Evolutionary conservation across 2,797 vertebrate genomes (phyloP).

Genomic region (Thalassophryne amazonica): DNA sequence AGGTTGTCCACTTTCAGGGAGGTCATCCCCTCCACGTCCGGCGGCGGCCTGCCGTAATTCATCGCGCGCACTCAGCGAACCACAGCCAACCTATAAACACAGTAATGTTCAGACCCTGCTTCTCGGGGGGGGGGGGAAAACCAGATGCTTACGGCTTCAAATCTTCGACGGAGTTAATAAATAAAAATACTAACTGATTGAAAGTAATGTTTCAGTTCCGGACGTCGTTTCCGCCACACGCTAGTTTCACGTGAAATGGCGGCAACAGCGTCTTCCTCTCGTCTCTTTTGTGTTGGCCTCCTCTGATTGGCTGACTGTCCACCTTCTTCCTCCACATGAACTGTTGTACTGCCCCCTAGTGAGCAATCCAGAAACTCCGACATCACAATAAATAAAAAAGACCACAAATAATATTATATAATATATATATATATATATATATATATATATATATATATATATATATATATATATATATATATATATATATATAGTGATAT

Average conservation of each 20-base stretch:
- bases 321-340: rapidly evolving
- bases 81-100: not conserved
- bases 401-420: no score
- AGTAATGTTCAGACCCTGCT: rapidly evolving
- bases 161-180: no score
- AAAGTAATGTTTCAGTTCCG: rapidly evolving
- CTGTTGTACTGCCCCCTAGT: slow-evolving; percentile 30
- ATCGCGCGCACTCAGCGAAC: slow-evolving; percentile 67
- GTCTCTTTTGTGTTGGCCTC: slow-evolving; percentile 37
- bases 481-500: no score
- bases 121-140: no score
- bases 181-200: rapidly evolving
- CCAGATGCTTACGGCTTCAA: not conserved
- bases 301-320: slow-evolving; percentile 43
- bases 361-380: no score
- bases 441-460: no score
- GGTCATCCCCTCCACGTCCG: slow-evolving; percentile 96
- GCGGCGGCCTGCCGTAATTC: slow-evolving; percentile 95
- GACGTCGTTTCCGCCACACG: not conserved
- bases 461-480: no score
- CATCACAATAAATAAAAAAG: no score
- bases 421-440: no score
- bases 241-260: slow-evolving; percentile 74
- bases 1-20: slow-evolving; percentile 97
- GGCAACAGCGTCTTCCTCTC: slow-evolving; percentile 58